Percentiles rank a stretch among this genome's conserved stretches.
These are phyloP conservation scores for Myrmophylax atrothorax DNA, from an alignment of 2,113 vertebrate genomes.

Conservation along the genomic window DNA sequence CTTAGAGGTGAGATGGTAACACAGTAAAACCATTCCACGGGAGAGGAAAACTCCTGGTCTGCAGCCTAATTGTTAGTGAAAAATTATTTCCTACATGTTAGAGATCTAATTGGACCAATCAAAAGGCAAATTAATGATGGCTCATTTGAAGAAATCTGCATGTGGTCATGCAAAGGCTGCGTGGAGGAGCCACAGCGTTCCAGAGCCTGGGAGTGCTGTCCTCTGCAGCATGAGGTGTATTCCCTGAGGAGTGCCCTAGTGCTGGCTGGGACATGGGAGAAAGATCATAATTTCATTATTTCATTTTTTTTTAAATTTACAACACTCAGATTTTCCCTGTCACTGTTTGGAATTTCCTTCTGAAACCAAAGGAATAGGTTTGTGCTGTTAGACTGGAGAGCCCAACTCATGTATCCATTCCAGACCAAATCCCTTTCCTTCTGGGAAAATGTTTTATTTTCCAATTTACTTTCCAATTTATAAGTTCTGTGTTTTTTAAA, in stretches of 20 bases:
- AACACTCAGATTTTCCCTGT: accelerated
- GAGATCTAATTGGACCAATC: constrained; percentile 63
- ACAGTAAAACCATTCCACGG: not conserved
- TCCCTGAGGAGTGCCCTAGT: not conserved
- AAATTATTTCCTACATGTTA: constrained; percentile 50
- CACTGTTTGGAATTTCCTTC: not conserved
- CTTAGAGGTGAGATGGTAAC: not conserved
- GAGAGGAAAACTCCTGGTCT: not conserved
- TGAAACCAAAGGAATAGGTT: not conserved
- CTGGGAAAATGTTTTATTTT: not conserved
- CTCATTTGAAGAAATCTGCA: constrained; percentile 47
- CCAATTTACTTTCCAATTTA: not conserved
- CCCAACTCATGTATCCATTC: not conserved
- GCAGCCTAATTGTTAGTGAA: constrained; percentile 37
- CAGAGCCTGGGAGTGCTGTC: accelerated
- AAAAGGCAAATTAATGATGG: constrained; percentile 61
- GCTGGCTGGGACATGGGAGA: accelerated
- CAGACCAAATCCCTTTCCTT: not conserved
- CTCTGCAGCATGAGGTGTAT: accelerated
- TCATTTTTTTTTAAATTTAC: not conserved
- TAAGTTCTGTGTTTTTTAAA: not conserved
- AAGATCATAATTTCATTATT: accelerated
- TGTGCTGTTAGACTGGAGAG: not conserved
- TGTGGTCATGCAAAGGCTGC: not conserved
- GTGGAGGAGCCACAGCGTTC: accelerated